Conservation (phyloP, 2,888 invertebrate genomes). For the Melikaiella ostensackeni region DNA sequence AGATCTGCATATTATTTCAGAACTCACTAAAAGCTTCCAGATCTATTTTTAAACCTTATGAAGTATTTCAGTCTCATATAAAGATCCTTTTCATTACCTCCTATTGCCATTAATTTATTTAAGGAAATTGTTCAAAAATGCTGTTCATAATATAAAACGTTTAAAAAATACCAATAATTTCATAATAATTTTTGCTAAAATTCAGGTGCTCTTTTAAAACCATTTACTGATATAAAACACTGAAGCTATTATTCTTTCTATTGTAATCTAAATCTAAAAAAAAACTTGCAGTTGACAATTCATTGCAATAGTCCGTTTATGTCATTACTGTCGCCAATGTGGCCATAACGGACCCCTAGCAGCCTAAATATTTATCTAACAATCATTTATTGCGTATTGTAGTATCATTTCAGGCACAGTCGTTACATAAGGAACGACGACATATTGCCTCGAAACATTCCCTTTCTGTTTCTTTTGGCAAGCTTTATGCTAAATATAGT, state of each 20-base stretch:
- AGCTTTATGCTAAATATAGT: slow-evolving; percentile 18
- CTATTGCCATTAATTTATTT: too few species aligned
- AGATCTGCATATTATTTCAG: not conserved
- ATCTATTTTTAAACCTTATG: not conserved
- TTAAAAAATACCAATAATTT: not conserved
- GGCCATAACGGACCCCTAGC: slow-evolving; percentile 61
- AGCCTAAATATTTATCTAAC: slow-evolving; percentile 68
- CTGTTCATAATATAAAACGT: too few species aligned
- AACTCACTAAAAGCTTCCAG: not conserved
- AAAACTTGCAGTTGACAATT: slow-evolving; percentile 57
- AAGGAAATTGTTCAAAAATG: too few species aligned
- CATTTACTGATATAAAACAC: too few species aligned
- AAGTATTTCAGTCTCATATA: not conserved
- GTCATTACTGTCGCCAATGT: slow-evolving; percentile 64
- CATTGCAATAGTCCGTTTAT: slow-evolving; percentile 57
- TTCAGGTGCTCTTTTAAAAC: not conserved
- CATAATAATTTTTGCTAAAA: not conserved
- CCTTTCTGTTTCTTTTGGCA: slow-evolving; percentile 38
- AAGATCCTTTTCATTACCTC: not conserved
- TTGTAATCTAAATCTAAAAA: slow-evolving; percentile 7
- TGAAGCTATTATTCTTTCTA: not conserved
- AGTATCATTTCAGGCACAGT: slow-evolving; percentile 17
- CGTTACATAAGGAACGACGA: slow-evolving; percentile 30
- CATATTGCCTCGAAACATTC: slow-evolving; percentile 12
- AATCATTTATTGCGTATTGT: slow-evolving; percentile 39